Conservation (phyloP, 2,113 vertebrate genomes). For the Proterorhinus semilunaris region DNA sequence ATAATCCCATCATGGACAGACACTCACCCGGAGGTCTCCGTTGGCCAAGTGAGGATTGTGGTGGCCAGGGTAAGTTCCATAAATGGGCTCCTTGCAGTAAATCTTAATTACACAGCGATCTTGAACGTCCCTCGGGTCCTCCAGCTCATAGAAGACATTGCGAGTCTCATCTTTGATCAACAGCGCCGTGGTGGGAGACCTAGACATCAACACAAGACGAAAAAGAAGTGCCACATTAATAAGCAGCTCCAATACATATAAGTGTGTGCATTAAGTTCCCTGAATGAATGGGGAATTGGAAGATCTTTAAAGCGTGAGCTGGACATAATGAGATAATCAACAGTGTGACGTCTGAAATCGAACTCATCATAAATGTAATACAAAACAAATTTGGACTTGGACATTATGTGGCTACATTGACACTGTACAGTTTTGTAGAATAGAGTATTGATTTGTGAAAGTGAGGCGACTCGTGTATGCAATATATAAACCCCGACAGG, state of each 20-base stretch:
- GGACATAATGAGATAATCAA: slow-evolving; percentile 24
- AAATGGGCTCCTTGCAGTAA: slow-evolving; percentile 92
- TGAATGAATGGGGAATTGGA: neutral
- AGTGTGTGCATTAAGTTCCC: slow-evolving; percentile 2
- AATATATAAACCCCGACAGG: too few species aligned
- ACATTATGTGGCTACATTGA: neutral
- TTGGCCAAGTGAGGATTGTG: slow-evolving; percentile 87
- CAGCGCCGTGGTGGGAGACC: slow-evolving; percentile 93
- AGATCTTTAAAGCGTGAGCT: slow-evolving; percentile 2
- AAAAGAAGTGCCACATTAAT: slow-evolving; percentile 1
- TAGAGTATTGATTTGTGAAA: neutral
- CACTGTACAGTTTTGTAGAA: neutral
- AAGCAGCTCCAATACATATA: slow-evolving; percentile 18
- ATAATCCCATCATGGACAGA: neutral
- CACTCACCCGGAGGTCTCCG: slow-evolving; percentile 90
- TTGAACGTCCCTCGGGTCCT: slow-evolving; percentile 94
- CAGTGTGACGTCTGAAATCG: neutral
- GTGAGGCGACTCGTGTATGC: neutral
- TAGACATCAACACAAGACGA: slow-evolving; percentile 57
- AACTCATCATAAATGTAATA: slow-evolving; percentile 28
- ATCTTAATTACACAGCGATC: slow-evolving; percentile 98
- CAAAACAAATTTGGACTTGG: neutral
- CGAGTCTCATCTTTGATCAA: slow-evolving; percentile 96
- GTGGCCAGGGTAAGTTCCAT: slow-evolving; percentile 86
- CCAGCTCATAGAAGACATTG: slow-evolving; percentile 96